Evolutionary conservation across 2,113 vertebrate species (phyloP).

Genomic region (Tamias sibiricus): DNA sequence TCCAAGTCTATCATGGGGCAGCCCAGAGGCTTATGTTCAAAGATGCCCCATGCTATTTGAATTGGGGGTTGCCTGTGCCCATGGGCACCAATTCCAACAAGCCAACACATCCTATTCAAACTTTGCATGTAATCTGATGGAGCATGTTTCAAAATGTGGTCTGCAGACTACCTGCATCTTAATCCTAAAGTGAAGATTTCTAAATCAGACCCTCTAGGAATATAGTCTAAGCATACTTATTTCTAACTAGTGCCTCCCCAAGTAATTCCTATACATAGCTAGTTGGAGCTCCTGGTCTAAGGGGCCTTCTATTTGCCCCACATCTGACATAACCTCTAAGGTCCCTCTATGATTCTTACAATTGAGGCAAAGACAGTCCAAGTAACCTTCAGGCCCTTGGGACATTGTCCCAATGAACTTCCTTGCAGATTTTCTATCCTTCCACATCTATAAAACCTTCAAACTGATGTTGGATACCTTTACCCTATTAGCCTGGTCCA

Average conservation of each 20-base stretch:
- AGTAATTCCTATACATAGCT: not conserved
- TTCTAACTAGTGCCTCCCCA: not conserved
- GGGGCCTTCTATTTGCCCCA: not conserved
- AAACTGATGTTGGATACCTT: not conserved
- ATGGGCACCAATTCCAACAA: not conserved
- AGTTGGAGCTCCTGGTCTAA: not conserved
- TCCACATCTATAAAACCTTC: not conserved
- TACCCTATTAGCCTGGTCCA: not conserved
- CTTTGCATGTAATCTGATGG: not conserved
- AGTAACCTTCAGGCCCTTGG: not conserved
- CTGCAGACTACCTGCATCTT: not conserved
- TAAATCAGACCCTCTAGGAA: not conserved
- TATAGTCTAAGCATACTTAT: not conserved
- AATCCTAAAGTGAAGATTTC: conserved; percentile 46
- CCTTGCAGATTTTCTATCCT: not conserved
- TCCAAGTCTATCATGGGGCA: not conserved
- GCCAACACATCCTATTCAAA: not conserved
- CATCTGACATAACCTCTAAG: not conserved
- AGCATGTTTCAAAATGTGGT: not conserved
- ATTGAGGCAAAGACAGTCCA: not conserved
- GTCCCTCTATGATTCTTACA: not conserved
- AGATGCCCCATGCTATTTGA: not conserved
- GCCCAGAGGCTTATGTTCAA: not conserved
- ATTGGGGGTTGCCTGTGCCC: not conserved
- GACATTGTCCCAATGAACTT: not conserved